phyloP scores from a whole-genome alignment of 2,888 invertebrate genomes.

The Cheilosia vulpina region DNA sequence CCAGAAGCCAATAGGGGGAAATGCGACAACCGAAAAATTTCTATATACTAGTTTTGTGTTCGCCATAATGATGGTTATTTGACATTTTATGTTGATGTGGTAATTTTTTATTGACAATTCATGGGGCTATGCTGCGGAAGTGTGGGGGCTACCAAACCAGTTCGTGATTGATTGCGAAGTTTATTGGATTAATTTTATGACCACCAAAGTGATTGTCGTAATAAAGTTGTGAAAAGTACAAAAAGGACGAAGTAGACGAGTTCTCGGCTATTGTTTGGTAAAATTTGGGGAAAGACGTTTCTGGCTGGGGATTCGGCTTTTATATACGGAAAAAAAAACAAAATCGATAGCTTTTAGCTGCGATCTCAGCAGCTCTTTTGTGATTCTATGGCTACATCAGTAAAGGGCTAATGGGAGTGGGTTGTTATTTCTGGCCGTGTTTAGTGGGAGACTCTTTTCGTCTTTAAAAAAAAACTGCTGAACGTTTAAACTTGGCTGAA shows the following conservation, averaged over 20 bases:
- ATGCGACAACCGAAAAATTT: background rate
- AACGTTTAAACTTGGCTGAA: too few relatives aligned
- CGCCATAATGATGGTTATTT: slow-evolving; percentile 58
- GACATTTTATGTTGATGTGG: slow-evolving; percentile 68
- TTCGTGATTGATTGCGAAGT: slow-evolving; percentile 54
- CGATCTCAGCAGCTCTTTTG: too few relatives aligned
- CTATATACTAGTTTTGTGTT: slow-evolving; percentile 1
- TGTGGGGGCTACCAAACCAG: background rate
- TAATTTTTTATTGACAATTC: slow-evolving; percentile 64
- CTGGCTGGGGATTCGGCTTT: too few relatives aligned
- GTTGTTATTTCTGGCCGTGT: too few relatives aligned
- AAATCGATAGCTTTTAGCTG: too few relatives aligned
- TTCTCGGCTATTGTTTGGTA: slow-evolving; percentile 6
- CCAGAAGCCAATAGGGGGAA: slow-evolving; percentile 11
- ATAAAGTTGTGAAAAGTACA: slow-evolving; percentile 15
- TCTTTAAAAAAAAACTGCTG: too few relatives aligned
- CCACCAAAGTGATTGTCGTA: slow-evolving; percentile 49
- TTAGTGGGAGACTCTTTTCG: too few relatives aligned
- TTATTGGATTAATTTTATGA: slow-evolving; percentile 69
- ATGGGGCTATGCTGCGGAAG: background rate
- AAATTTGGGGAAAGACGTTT: background rate
- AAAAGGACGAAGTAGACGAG: background rate
- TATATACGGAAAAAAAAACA: too few relatives aligned
- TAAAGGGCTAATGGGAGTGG: too few relatives aligned
- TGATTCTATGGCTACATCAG: too few relatives aligned